Percentiles rank a stretch among this genome's conserved stretches.
Evolutionary conservation across 2,888 invertebrate genomes (phyloP).

Genomic region (Rotaria sp.): DNA sequence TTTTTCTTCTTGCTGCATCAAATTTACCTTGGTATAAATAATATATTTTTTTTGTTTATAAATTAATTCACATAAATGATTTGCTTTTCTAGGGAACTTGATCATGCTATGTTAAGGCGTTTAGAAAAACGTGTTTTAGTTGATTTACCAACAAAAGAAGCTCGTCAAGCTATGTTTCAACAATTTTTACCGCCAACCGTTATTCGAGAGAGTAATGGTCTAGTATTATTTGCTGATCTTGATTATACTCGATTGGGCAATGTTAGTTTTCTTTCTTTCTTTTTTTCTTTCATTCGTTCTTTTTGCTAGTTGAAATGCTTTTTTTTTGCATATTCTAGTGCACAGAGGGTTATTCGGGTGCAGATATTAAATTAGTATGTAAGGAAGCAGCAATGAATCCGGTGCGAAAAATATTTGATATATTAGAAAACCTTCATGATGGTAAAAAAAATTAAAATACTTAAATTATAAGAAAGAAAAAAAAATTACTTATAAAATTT

Average conservation of each 20-base stretch:
- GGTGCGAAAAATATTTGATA: slow-evolving; percentile 64
- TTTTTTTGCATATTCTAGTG: slow-evolving; percentile 48
- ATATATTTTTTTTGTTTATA: neutral
- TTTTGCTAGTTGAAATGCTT: neutral
- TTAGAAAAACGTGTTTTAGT: slow-evolving; percentile 78
- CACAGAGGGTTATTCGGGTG: slow-evolving; percentile 75
- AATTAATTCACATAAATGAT: neutral
- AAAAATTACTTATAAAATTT: neutral
- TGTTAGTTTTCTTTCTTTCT: slow-evolving; percentile 42
- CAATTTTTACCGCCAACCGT: slow-evolving; percentile 55
- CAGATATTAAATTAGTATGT: slow-evolving; percentile 75
- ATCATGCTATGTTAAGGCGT: slow-evolving; percentile 75
- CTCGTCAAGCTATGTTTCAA: slow-evolving; percentile 66
- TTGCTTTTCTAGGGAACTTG: slow-evolving; percentile 66
- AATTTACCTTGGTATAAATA: slow-evolving; percentile 74
- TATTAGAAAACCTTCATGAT: slow-evolving; percentile 56
- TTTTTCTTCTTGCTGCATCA: slow-evolving; percentile 77
- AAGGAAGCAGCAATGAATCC: slow-evolving; percentile 80
- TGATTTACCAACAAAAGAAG: slow-evolving; percentile 66
- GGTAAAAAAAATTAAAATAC: slow-evolving; percentile 43
- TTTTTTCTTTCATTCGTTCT: too few relatives aligned
- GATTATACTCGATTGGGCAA: slow-evolving; percentile 57
- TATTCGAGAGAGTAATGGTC: slow-evolving; percentile 42
- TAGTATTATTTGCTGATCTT: slow-evolving; percentile 52
- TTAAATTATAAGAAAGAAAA: neutral